Evolutionary conservation across 2,113 vertebrate species (phyloP).

Genomic region (Cryptomyrus ogoouensis): DNA sequence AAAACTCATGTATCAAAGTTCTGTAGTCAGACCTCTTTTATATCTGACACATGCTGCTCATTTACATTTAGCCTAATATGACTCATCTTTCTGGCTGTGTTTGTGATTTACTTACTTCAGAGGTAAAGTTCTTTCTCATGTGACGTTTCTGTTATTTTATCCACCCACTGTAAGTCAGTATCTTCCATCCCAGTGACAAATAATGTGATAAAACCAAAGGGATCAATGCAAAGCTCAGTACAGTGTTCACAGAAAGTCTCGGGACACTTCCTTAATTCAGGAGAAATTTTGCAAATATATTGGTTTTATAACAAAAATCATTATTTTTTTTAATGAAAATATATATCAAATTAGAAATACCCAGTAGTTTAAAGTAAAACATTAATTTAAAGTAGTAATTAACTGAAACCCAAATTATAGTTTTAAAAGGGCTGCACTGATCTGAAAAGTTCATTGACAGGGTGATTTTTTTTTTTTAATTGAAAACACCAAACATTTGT

Average conservation of each 20-base stretch:
- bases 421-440: background rate
- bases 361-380: background rate
- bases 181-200: background rate
- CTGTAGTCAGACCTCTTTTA: background rate
- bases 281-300: background rate
- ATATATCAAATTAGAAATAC: background rate
- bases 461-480: background rate
- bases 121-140: background rate
- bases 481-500: background rate
- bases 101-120: background rate
- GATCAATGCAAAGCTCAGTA: background rate
- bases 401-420: background rate
- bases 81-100: background rate
- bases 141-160: background rate
- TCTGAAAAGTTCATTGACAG: background rate
- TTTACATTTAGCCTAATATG: background rate
- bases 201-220: background rate
- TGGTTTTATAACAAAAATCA: background rate
- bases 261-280: background rate
- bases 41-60: background rate
- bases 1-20: background rate
- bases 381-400: background rate
- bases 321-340: background rate
- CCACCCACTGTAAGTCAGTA: background rate
- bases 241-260: background rate